phyloP scores from a whole-genome alignment of 1,140 invertebrate species.

The Acyrthosiphon pisum region DNA sequence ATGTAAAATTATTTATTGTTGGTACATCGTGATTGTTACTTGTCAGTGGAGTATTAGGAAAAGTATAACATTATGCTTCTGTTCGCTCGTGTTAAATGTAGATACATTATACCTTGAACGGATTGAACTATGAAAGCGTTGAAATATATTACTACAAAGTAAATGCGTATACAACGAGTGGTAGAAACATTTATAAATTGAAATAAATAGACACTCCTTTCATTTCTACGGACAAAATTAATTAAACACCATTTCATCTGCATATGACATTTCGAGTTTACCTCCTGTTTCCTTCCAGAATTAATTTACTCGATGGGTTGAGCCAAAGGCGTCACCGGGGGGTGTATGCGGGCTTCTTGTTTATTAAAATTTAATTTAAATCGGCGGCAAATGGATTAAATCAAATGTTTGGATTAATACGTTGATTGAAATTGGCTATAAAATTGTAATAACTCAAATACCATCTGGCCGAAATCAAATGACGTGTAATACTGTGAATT shows the following conservation, averaged over 20 bases:
- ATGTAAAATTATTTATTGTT: background rate
- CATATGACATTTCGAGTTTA: constrained; percentile 37
- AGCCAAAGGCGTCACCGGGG: background rate
- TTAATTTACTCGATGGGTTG: constrained; percentile 39
- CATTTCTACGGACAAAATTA: constrained; percentile 11
- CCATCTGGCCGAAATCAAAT: background rate
- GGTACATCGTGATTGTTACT: background rate
- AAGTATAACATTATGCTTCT: background rate
- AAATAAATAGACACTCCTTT: constrained; percentile 40
- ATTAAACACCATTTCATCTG: constrained; percentile 35
- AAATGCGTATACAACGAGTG: background rate
- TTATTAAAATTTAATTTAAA: constrained; percentile 47
- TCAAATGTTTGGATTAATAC: constrained; percentile 16
- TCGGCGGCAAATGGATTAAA: constrained; percentile 27
- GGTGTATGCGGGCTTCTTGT: background rate
- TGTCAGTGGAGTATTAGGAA: background rate
- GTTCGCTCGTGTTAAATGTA: background rate
- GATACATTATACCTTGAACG: background rate
- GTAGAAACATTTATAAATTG: constrained; percentile 8
- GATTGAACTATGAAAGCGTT: background rate
- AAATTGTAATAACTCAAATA: background rate
- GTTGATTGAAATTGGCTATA: constrained; percentile 44
- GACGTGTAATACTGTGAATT: background rate
- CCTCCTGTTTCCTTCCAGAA: background rate
- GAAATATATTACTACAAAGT: background rate